Evolutionary conservation across 1,140 invertebrate species (phyloP).

Genomic region (Melanaphis sacchari): DNA sequence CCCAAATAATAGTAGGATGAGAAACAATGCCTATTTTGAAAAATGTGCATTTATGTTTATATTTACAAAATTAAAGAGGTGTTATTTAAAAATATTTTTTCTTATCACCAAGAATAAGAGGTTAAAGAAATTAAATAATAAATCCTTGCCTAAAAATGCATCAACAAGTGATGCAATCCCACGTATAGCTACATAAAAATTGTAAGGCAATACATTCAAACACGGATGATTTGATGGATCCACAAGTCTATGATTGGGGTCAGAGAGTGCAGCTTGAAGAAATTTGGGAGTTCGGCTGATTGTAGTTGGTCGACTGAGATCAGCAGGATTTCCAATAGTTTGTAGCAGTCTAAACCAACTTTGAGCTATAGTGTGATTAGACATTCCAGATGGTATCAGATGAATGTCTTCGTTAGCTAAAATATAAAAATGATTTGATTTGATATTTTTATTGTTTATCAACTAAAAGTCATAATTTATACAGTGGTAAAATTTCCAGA

Average conservation of each 20-base stretch:
- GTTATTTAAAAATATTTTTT: background rate
- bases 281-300: conserved; percentile 78
- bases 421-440: conserved; percentile 58
- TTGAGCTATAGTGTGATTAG: conserved; percentile 87
- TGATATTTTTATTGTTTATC: background rate
- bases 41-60: conserved; percentile 53
- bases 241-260: conserved; percentile 67
- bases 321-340: conserved; percentile 92
- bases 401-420: conserved; percentile 84
- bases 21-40: conserved; percentile 46
- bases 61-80: conserved; percentile 48
- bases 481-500: background rate
- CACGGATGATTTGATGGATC: conserved; percentile 94
- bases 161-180: conserved; percentile 92
- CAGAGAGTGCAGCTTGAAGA: conserved; percentile 72
- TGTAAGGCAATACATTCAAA: conserved; percentile 82
- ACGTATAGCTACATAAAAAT: conserved; percentile 93
- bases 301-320: conserved; percentile 77
- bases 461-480: background rate
- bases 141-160: conserved; percentile 86
- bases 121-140: conserved; percentile 31
- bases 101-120: conserved; percentile 34
- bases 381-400: conserved; percentile 82
- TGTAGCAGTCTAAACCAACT: conserved; percentile 94
- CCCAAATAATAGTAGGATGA: conserved; percentile 54